Percentiles rank a stretch among this genome's conserved stretches.
Evolutionary conservation across 2,888 invertebrate genomes (phyloP).

Genomic region (Chorisops tibialis): DNA sequence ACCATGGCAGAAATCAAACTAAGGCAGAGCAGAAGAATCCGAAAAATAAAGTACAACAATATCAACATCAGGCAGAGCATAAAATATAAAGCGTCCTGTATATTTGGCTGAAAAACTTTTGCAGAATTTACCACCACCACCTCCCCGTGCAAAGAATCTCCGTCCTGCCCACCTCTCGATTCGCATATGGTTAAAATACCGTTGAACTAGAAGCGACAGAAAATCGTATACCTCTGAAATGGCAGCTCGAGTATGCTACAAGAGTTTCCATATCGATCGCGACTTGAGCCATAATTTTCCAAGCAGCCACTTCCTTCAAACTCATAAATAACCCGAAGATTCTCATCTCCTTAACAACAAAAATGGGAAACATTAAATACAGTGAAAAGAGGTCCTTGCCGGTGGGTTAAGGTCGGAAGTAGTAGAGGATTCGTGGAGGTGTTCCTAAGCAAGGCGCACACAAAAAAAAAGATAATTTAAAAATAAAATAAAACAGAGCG

Average conservation of each 20-base stretch:
- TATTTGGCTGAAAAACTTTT: conserved; percentile 1
- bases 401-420: background rate
- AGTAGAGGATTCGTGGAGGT: background rate
- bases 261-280: conserved; percentile 33
- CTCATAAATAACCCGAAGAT: conserved; percentile 34
- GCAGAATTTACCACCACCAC: background rate
- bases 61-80: background rate
- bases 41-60: background rate
- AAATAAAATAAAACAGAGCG: conserved; percentile 8
- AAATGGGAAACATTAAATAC: conserved; percentile 33
- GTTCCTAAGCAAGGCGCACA: too few relatives aligned
- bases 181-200: background rate
- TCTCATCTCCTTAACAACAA: conserved; percentile 34
- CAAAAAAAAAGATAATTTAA: background rate
- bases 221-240: background rate
- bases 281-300: conserved; percentile 34
- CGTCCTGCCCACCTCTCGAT: background rate
- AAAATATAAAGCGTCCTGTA: background rate
- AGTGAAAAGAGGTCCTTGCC: conserved; percentile 18
- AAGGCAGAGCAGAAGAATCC: too few relatives aligned
- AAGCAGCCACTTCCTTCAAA: conserved; percentile 33
- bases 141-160: too few relatives aligned
- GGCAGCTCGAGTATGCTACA: conserved; percentile 14
- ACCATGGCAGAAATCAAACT: conserved; percentile 12
- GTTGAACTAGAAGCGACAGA: background rate